Percentiles rank a stretch among this genome's conserved stretches.
Conservation (phyloP, 1,140 invertebrate species). For the Propsilocerus akamusi region DNA sequence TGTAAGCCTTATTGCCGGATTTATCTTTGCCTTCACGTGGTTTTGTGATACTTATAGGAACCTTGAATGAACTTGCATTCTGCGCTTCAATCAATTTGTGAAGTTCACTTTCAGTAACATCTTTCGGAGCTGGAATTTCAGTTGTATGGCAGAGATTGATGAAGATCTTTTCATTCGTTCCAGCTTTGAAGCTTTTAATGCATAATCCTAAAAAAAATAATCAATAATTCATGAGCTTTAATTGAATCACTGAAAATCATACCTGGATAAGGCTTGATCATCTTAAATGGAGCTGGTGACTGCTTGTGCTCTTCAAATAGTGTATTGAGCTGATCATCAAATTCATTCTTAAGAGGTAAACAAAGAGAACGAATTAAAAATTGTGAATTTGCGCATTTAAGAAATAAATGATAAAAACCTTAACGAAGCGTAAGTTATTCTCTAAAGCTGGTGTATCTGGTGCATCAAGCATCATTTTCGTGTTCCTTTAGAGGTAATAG, state of each 20-base stretch:
- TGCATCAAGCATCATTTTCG: slow-evolving; percentile 7
- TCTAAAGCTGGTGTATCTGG: slow-evolving; percentile 23
- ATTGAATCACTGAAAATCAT: background rate
- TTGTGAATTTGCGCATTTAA: background rate
- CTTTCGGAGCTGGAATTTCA: slow-evolving; percentile 57
- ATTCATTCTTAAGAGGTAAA: slow-evolving; percentile 15
- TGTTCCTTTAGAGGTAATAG: background rate
- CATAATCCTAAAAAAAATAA: slow-evolving; percentile 48
- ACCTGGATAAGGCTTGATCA: slow-evolving; percentile 7
- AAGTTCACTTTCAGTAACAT: slow-evolving; percentile 59
- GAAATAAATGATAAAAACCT: slow-evolving; percentile 15
- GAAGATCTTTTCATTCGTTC: slow-evolving; percentile 52
- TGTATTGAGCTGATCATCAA: slow-evolving; percentile 22
- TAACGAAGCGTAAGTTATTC: slow-evolving; percentile 24
- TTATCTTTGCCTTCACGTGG: slow-evolving; percentile 61
- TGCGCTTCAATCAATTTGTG: slow-evolving; percentile 49
- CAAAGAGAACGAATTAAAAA: background rate
- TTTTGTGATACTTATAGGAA: slow-evolving; percentile 79
- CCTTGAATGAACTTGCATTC: slow-evolving; percentile 45
- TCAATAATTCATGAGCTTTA: background rate
- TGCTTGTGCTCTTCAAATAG: slow-evolving; percentile 10
- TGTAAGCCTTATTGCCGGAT: slow-evolving; percentile 42
- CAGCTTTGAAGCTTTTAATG: slow-evolving; percentile 53
- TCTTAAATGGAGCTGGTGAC: slow-evolving; percentile 5
- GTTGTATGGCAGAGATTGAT: slow-evolving; percentile 60